Evolutionary conservation across 2,888 invertebrate species (phyloP).

Genomic region (Cerceris ruficornis): DNA sequence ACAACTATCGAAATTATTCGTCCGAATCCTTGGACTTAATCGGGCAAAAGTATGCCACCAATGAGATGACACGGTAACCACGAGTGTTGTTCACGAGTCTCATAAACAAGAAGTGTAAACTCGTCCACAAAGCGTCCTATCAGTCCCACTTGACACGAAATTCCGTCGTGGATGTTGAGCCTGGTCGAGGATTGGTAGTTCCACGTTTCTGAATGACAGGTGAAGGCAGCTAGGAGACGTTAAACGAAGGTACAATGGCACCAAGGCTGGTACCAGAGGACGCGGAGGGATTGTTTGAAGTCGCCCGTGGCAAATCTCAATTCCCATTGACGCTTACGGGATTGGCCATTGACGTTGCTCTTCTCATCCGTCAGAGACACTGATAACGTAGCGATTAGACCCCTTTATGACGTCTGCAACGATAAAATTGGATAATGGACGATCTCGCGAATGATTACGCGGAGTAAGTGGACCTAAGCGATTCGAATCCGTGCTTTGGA

Average conservation of each 20-base stretch:
- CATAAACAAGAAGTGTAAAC: constrained; percentile 13
- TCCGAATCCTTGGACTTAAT: not conserved
- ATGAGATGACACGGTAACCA: not conserved
- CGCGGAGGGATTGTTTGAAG: constrained; percentile 9
- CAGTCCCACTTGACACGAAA: constrained; percentile 50
- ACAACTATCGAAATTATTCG: not conserved
- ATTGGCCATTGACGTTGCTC: constrained; percentile 70
- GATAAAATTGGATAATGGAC: constrained; percentile 73
- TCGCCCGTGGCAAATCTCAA: constrained; percentile 47
- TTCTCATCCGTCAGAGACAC: constrained; percentile 48
- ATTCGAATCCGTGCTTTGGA: constrained; percentile 50
- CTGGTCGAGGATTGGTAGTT: constrained; percentile 41
- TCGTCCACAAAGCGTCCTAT: constrained; percentile 45
- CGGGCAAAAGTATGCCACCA: not conserved
- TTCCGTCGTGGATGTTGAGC: constrained; percentile 34
- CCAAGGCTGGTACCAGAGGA: constrained; percentile 22
- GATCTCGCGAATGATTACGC: constrained; percentile 53
- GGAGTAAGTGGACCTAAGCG: constrained; percentile 66
- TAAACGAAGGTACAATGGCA: constrained; percentile 56
- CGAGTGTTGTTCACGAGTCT: constrained; percentile 34
- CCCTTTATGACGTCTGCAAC: constrained; percentile 62
- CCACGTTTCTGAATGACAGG: constrained; percentile 8
- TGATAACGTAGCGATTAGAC: constrained; percentile 59
- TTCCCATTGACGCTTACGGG: constrained; percentile 64
- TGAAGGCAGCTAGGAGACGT: constrained; percentile 16